Conservation (phyloP, 1,140 invertebrate species). For the Drosophila baimaii region DNA sequence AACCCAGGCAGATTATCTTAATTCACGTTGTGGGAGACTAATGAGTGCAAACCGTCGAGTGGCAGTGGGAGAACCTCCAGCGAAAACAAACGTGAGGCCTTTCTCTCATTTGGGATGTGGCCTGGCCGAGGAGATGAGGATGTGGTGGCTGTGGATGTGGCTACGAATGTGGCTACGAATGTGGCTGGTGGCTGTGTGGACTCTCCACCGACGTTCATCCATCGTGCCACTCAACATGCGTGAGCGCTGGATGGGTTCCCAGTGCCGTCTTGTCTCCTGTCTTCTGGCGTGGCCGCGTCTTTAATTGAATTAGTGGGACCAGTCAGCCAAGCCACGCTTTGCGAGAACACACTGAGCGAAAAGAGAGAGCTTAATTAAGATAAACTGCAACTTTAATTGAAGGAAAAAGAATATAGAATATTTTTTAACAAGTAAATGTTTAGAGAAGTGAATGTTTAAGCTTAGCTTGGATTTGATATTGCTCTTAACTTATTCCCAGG, state of each 20-base stretch:
- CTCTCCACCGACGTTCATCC: constrained; percentile 51
- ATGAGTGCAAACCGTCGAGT: constrained; percentile 76
- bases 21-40: constrained; percentile 84
- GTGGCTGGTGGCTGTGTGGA: background rate
- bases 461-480: background rate
- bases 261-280: constrained; percentile 3
- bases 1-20: constrained; percentile 76
- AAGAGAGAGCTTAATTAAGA: background rate
- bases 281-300: constrained; percentile 34
- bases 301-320: constrained; percentile 79
- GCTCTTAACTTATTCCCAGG: background rate
- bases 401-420: no score
- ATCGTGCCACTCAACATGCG: constrained; percentile 71
- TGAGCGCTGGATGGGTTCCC: constrained; percentile 31
- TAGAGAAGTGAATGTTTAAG: no score
- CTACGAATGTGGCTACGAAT: background rate
- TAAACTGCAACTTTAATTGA: no score
- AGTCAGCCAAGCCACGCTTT: constrained; percentile 37
- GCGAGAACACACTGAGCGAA: constrained; percentile 4
- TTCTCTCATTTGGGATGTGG: constrained; percentile 54
- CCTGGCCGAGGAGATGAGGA: background rate
- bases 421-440: no score
- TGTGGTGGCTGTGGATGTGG: constrained; percentile 3
- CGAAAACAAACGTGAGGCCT: constrained; percentile 56
- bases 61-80: constrained; percentile 50